Evolutionary conservation across 2,113 vertebrate species (phyloP).

Genomic region (Tinamus guttatus): DNA sequence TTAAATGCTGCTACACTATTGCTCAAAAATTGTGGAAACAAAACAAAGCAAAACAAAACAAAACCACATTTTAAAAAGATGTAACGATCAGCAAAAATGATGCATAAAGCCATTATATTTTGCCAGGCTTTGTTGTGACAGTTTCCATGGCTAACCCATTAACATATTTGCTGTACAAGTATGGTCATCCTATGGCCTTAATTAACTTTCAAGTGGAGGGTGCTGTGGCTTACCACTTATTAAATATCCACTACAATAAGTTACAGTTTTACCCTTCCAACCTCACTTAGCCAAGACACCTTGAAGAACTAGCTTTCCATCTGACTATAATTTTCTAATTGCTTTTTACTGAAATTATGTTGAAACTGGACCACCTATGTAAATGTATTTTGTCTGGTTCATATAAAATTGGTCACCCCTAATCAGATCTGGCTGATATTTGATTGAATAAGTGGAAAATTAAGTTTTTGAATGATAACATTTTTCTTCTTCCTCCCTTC

Average conservation of each 20-base stretch:
- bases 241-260: slow-evolving; percentile 78
- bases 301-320: slow-evolving; percentile 63
- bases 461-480: slow-evolving; percentile 61
- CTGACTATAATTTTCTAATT: slow-evolving; percentile 70
- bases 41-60: background rate
- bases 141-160: slow-evolving; percentile 77
- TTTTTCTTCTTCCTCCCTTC: slow-evolving; percentile 29
- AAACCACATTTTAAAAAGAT: background rate
- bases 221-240: slow-evolving; percentile 80
- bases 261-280: slow-evolving; percentile 75
- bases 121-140: slow-evolving; percentile 74
- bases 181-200: slow-evolving; percentile 75
- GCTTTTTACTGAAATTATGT: slow-evolving; percentile 73
- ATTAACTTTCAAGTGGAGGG: slow-evolving; percentile 81
- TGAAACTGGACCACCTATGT: slow-evolving; percentile 68
- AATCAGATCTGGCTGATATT: slow-evolving; percentile 68
- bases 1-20: background rate
- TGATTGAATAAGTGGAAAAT: slow-evolving; percentile 71
- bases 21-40: slow-evolving; percentile 22
- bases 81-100: slow-evolving; percentile 42
- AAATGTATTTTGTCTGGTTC: slow-evolving; percentile 71
- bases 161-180: slow-evolving; percentile 77
- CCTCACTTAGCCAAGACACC: slow-evolving; percentile 77
- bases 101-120: slow-evolving; percentile 68
- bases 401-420: slow-evolving; percentile 66